Conservation (phyloP, 2,113 vertebrate genomes). For the Catharus bicknelli region DNA sequence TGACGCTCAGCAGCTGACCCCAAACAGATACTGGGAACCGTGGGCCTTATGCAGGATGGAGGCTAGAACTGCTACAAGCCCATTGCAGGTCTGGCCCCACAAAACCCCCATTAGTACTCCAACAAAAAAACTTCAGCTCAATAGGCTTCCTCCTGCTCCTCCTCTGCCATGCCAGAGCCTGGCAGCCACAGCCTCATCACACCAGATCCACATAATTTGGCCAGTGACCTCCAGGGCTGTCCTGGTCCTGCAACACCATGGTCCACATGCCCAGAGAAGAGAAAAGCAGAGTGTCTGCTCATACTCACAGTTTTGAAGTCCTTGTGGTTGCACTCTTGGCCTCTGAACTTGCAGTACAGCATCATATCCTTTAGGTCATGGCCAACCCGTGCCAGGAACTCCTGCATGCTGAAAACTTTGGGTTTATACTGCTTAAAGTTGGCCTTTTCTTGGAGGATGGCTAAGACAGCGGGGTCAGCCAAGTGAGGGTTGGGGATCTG, state of each 20-base stretch:
- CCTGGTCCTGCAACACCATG: neutral
- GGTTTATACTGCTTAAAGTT: conserved; percentile 95
- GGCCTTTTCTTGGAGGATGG: conserved; percentile 84
- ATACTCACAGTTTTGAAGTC: conserved; percentile 98
- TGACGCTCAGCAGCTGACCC: neutral
- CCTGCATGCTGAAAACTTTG: conserved; percentile 94
- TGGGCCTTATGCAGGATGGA: neutral
- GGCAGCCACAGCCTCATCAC: neutral
- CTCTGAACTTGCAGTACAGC: conserved; percentile 96
- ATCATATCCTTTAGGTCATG: conserved; percentile 98
- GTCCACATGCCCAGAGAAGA: neutral
- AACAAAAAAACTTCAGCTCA: conserved; percentile 29
- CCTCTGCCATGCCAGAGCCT: neutral
- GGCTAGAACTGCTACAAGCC: neutral
- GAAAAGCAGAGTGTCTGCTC: neutral
- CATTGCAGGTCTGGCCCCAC: neutral
- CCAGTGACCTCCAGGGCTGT: neutral
- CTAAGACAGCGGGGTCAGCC: conserved; percentile 88
- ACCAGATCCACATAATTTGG: fast-evolving
- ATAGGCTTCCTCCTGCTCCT: neutral
- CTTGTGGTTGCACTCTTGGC: conserved; percentile 87
- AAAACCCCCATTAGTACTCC: neutral
- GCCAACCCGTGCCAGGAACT: conserved; percentile 93
- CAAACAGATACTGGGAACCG: fast-evolving
- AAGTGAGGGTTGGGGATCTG: conserved; percentile 89